Conservation (phyloP, 1,140 invertebrate species). For the Eumeta japonica region DNA sequence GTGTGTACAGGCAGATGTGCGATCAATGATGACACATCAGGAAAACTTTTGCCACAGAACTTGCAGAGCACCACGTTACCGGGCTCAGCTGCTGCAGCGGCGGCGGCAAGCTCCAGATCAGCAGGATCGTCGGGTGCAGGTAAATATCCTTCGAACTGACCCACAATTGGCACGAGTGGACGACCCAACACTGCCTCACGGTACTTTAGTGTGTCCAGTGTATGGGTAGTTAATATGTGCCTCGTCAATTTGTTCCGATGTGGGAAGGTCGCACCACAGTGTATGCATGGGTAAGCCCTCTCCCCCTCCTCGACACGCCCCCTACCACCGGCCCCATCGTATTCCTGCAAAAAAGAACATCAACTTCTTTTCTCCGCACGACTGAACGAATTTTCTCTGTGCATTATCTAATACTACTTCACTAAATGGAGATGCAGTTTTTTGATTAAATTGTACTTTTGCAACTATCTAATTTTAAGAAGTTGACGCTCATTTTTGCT, state of each 20-base stretch:
- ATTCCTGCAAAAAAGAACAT: constrained; percentile 89
- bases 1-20: constrained; percentile 84
- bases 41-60: constrained; percentile 87
- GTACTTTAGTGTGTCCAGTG: constrained; percentile 81
- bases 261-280: constrained; percentile 82
- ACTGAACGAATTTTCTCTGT: constrained; percentile 36
- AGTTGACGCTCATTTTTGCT: constrained; percentile 95
- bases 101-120: constrained; percentile 55
- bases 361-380: constrained; percentile 75
- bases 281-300: constrained; percentile 73
- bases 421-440: constrained; percentile 54
- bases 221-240: constrained; percentile 84
- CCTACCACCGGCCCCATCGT: constrained; percentile 65
- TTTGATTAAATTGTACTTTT: constrained; percentile 39
- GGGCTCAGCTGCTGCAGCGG: constrained; percentile 59
- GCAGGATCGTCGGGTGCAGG: constrained; percentile 51
- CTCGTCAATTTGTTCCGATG: constrained; percentile 85
- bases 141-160: constrained; percentile 51
- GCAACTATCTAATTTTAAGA: constrained; percentile 68
- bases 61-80: constrained; percentile 81
- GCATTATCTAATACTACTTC: constrained; percentile 51
- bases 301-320: constrained; percentile 51
- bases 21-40: constrained; percentile 82
- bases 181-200: constrained; percentile 67
- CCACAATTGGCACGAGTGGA: constrained; percentile 57